Evolutionary conservation across 1,140 invertebrate genomes (phyloP).

Genomic region (Mylabris phalerata): DNA sequence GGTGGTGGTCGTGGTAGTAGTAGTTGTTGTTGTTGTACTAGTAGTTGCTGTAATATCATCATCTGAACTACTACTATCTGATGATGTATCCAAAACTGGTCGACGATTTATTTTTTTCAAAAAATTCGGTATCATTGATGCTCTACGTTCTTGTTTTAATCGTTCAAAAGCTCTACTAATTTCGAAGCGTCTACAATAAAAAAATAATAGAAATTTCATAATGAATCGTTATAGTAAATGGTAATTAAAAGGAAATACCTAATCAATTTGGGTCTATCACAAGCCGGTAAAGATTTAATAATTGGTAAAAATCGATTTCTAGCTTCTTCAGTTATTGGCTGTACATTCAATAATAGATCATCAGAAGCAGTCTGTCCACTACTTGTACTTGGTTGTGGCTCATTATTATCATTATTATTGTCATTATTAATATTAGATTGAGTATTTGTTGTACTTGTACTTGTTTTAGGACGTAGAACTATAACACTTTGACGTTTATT

Average conservation of each 20-base stretch:
- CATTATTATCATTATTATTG: background rate
- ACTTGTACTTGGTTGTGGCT: background rate
- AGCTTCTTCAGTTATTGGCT: slow-evolving; percentile 27
- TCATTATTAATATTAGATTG: background rate
- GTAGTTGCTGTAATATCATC: slow-evolving; percentile 18
- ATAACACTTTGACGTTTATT: background rate
- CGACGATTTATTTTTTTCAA: slow-evolving; percentile 21
- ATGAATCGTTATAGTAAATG: background rate
- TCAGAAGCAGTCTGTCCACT: slow-evolving; percentile 13
- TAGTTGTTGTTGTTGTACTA: background rate
- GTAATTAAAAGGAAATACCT: slow-evolving; percentile 16
- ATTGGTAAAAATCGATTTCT: slow-evolving; percentile 29
- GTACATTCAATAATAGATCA: slow-evolving; percentile 22
- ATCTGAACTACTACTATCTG: slow-evolving; percentile 34
- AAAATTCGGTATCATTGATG: slow-evolving; percentile 27
- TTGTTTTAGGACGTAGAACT: slow-evolving; percentile 5
- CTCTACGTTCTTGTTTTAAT: slow-evolving; percentile 1
- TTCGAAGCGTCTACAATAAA: slow-evolving; percentile 26
- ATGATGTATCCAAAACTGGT: slow-evolving; percentile 28
- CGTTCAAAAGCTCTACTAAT: slow-evolving; percentile 27
- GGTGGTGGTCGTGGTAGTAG: too few relatives aligned
- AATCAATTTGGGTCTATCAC: slow-evolving; percentile 28
- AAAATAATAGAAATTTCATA: background rate
- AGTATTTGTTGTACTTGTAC: background rate
- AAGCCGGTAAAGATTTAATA: slow-evolving; percentile 28